Percentiles rank a stretch among this genome's conserved stretches.
phyloP scores from a whole-genome alignment of 2,888 invertebrate species.

The Congeria kusceri region DNA sequence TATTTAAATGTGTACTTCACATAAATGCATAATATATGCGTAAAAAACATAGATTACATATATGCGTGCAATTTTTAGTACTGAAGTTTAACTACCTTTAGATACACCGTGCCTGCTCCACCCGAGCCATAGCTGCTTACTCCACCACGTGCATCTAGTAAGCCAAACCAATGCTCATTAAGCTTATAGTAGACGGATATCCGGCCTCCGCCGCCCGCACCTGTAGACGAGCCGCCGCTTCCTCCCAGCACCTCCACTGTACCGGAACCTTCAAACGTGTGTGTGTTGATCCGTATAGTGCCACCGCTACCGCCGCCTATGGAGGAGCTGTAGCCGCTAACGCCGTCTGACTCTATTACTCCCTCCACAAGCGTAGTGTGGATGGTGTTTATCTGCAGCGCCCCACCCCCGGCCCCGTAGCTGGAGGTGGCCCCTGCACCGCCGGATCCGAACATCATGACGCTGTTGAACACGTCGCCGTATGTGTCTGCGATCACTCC shows the following conservation, averaged over 20 bases:
- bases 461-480: conserved; percentile 12
- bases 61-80: not conserved
- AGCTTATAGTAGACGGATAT: conserved; percentile 69
- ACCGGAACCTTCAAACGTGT: conserved; percentile 71
- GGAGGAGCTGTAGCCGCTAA: conserved; percentile 27
- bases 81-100: conserved; percentile 57
- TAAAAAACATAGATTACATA: not conserved
- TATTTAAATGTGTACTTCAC: not conserved
- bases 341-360: conserved; percentile 65
- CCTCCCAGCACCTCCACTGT: conserved; percentile 72
- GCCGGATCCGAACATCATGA: conserved; percentile 67
- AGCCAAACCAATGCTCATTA: conserved; percentile 70
- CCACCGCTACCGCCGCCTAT: conserved; percentile 77
- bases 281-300: conserved; percentile 61
- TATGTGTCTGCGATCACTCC: conserved; percentile 57
- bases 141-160: conserved; percentile 69
- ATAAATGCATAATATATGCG: not conserved
- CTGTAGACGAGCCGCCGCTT: conserved; percentile 48
- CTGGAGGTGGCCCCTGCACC: conserved; percentile 55
- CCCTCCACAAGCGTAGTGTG: conserved; percentile 70
- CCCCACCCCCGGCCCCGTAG: conserved; percentile 72
- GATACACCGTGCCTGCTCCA: conserved; percentile 75
- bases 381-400: conserved; percentile 56
- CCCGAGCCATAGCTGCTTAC: conserved; percentile 50
- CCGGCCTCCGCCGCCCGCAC: conserved; percentile 75